Conservation (phyloP, 1,140 invertebrate species). For the Tyrophagus putrescentiae region DNA sequence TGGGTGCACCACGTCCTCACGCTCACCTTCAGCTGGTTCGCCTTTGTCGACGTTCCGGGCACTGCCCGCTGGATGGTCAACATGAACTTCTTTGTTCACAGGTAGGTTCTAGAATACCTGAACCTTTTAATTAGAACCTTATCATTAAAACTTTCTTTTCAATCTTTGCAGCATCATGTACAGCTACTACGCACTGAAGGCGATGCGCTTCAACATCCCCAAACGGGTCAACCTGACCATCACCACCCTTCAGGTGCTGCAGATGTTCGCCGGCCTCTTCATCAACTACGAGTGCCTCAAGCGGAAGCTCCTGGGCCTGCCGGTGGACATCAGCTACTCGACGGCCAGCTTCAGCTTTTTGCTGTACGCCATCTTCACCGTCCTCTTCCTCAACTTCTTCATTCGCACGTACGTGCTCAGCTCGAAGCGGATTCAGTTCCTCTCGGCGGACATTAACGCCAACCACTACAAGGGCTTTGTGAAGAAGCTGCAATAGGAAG, state of each 20-base stretch:
- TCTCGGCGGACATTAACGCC: constrained; percentile 1
- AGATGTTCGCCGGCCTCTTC: constrained; percentile 38
- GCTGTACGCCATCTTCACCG: constrained; percentile 18
- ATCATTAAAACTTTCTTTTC: no score
- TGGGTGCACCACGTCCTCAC: constrained; percentile 59
- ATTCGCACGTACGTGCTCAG: constrained; percentile 29
- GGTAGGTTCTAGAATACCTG: no score
- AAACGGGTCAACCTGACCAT: constrained; percentile 38
- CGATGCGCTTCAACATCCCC: constrained; percentile 37
- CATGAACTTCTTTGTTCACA: constrained; percentile 96
- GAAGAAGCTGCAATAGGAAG: constrained; percentile 15
- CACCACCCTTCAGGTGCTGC: constrained; percentile 39
- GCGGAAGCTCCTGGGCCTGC: constrained; percentile 8
- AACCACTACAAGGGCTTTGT: constrained; percentile 14
- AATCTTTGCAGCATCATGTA: no score
- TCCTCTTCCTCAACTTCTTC: constrained; percentile 22
- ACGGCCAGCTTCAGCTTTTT: neutral
- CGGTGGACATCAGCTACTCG: neutral
- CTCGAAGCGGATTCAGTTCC: constrained; percentile 11
- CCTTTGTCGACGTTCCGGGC: constrained; percentile 40
- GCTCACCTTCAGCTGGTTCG: constrained; percentile 55
- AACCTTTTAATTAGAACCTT: no score
- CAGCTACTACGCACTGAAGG: constrained; percentile 39
- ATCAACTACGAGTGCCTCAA: constrained; percentile 50
- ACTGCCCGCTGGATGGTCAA: constrained; percentile 77